These are phyloP conservation scores for Muscina levida DNA, from an alignment of 2,888 invertebrate species.

Conservation along the genomic window DNA sequence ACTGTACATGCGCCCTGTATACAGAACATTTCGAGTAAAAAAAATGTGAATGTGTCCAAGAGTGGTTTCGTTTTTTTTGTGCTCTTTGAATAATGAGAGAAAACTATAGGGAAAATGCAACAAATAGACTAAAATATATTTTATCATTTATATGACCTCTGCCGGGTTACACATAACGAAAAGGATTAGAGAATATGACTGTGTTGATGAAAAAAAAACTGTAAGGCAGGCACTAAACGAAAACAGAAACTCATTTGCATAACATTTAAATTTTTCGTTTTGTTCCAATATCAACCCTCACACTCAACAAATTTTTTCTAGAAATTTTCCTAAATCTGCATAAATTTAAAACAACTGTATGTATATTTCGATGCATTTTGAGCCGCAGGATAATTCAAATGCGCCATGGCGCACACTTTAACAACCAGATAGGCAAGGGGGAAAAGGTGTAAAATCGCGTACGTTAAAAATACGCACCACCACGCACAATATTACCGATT, in stretches of 20 bases:
- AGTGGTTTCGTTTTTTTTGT: conserved; percentile 17
- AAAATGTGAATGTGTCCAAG: neutral
- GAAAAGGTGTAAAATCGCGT: conserved; percentile 24
- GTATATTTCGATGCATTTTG: conserved; percentile 8
- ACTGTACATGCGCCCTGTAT: conserved; percentile 15
- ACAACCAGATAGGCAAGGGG: neutral
- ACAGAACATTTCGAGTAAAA: neutral
- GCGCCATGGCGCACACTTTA: conserved; percentile 8
- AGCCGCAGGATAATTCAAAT: conserved; percentile 1
- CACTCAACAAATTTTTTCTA: conserved; percentile 20
- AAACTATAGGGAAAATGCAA: conserved; percentile 52
- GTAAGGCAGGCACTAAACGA: neutral
- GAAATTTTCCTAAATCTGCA: conserved; percentile 19
- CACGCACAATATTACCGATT: too few relatives aligned
- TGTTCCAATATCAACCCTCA: conserved; percentile 40
- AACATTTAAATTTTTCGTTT: conserved; percentile 35
- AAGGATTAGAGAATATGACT: conserved; percentile 53
- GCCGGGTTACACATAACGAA: neutral
- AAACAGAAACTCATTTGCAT: conserved; percentile 56
- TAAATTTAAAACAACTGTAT: conserved; percentile 27
- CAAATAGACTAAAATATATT: conserved; percentile 44
- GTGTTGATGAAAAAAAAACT: conserved; percentile 2
- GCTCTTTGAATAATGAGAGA: neutral
- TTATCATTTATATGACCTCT: conserved; percentile 62
- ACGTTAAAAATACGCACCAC: neutral